Conservation (phyloP, 37 sponge, comb jelly and placozoan genomes). For the Chondrilla cf. caribensis region DNA sequence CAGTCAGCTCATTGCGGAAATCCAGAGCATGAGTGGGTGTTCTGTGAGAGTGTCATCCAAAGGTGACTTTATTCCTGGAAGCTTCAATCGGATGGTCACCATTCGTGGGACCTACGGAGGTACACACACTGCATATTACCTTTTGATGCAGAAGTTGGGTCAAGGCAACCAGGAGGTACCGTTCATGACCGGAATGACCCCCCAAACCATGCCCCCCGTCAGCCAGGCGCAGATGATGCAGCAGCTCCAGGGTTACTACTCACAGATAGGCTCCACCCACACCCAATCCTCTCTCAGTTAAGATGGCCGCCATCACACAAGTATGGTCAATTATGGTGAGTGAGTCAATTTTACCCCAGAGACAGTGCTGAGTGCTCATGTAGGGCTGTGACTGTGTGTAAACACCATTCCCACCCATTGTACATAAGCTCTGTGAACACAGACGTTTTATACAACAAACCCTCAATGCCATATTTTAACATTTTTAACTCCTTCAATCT, state of each 20-base stretch:
- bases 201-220: background rate
- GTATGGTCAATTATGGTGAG: background rate
- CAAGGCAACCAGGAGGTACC: conserved; percentile 54
- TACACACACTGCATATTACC: conserved; percentile 68
- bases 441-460: too few species aligned
- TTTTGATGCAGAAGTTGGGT: conserved; percentile 71
- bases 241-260: conserved; percentile 10
- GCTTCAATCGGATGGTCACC: conserved; percentile 71
- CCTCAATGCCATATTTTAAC: too few species aligned
- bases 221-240: background rate
- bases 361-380: too few species aligned
- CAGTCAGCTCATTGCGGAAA: conserved; percentile 51
- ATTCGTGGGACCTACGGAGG: conserved; percentile 66
- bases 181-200: background rate
- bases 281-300: background rate
- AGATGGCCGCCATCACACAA: background rate
- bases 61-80: conserved; percentile 86
- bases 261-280: background rate
- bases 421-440: too few species aligned
- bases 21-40: conserved; percentile 57
- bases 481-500: too few species aligned
- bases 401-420: too few species aligned
- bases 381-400: too few species aligned
- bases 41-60: conserved; percentile 58
- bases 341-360: background rate